Conservation (phyloP, 2,888 invertebrate species). For the Heliothis peltigera region DNA sequence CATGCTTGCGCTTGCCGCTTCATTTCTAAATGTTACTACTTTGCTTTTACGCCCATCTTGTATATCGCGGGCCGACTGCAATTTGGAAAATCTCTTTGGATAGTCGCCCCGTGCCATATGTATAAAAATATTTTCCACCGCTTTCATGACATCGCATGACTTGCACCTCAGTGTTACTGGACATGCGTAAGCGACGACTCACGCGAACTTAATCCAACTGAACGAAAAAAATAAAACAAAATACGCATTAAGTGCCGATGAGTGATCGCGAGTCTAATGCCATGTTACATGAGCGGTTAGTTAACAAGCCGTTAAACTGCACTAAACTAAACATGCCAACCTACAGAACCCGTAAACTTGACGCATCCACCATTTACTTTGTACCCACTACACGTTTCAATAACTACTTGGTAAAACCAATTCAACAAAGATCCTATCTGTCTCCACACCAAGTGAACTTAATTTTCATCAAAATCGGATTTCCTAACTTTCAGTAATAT, state of each 20-base stretch:
- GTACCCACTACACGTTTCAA: neutral
- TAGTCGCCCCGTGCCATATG: neutral
- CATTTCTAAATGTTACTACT: too few relatives aligned
- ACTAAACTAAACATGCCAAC: conserved; percentile 60
- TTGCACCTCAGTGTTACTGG: conserved; percentile 61
- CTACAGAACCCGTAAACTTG: conserved; percentile 35
- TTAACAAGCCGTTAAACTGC: conserved; percentile 59
- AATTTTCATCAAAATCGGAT: neutral
- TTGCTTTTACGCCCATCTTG: too few relatives aligned
- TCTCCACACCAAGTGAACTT: neutral
- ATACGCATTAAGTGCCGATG: conserved; percentile 73
- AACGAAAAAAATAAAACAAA: conserved; percentile 66
- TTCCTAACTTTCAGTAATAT: too few relatives aligned
- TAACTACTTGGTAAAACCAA: neutral
- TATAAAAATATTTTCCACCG: too few relatives aligned
- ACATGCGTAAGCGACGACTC: conserved; percentile 66
- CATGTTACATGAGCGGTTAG: conserved; percentile 71
- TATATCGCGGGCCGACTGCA: neutral
- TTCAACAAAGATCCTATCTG: neutral
- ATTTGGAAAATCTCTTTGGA: neutral
- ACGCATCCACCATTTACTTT: conserved; percentile 6
- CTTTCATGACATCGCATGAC: conserved; percentile 35
- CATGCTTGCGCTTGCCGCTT: too few relatives aligned
- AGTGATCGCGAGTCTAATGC: conserved; percentile 67
- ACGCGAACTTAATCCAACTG: conserved; percentile 62